Conservation (phyloP, 2,797 vertebrate genomes). For the Lagocephalus sceleratus region DNA sequence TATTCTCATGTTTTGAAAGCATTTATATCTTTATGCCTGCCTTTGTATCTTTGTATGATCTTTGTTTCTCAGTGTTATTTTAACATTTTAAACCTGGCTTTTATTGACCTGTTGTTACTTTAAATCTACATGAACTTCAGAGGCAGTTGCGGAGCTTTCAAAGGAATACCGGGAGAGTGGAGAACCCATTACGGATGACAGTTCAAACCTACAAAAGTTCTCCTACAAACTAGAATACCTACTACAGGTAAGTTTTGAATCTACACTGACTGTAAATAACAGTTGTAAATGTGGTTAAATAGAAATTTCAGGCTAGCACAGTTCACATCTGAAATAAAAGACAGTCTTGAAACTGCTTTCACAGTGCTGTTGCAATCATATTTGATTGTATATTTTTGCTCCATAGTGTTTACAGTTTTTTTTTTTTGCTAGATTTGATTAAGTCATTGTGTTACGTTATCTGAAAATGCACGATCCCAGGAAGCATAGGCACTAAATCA, state of each 20-base stretch:
- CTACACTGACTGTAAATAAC: not conserved
- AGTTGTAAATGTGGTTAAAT: too few relatives aligned
- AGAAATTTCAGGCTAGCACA: too few relatives aligned
- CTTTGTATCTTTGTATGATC: not conserved
- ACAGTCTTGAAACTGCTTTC: too few relatives aligned
- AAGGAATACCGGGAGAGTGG: slow-evolving; percentile 89
- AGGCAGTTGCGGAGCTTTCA: slow-evolving; percentile 86
- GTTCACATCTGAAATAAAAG: too few relatives aligned
- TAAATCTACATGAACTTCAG: slow-evolving; percentile 58
- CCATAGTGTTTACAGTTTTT: too few relatives aligned
- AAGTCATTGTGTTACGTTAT: too few relatives aligned
- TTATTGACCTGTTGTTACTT: not conserved
- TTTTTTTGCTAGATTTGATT: too few relatives aligned
- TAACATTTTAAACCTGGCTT: not conserved
- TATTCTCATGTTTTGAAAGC: not conserved
- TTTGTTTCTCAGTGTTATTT: too few relatives aligned
- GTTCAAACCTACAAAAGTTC: slow-evolving; percentile 90
- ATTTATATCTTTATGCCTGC: not conserved
- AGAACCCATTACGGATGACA: slow-evolving; percentile 94
- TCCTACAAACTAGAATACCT: slow-evolving; percentile 96
- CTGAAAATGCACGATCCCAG: too few relatives aligned
- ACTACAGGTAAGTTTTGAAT: slow-evolving; percentile 82
- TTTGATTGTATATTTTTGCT: too few relatives aligned
- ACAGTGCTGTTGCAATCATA: too few relatives aligned
- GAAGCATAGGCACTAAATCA: too few relatives aligned